phyloP scores from a whole-genome alignment of 2,888 invertebrate species.

The Prosapia bicincta region DNA sequence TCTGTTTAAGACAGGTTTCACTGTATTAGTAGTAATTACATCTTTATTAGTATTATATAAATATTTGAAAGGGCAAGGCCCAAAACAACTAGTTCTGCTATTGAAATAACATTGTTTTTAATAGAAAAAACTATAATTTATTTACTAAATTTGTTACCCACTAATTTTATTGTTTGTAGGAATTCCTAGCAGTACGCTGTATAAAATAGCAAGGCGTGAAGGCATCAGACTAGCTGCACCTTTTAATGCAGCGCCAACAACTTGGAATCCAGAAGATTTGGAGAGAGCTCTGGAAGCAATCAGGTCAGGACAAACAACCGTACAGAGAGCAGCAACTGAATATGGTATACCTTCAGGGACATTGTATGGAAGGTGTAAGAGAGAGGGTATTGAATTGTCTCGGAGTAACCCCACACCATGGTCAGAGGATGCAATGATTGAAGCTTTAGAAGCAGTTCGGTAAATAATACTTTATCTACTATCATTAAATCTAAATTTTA shows the following conservation, averaged over 20 bases:
- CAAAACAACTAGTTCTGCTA: no score
- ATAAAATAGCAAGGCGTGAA: constrained; percentile 87
- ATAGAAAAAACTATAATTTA: no score
- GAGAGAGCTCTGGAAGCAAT: constrained; percentile 79
- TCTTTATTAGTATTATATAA: no score
- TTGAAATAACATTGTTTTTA: no score
- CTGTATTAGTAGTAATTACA: no score
- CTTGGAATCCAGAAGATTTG: constrained; percentile 82
- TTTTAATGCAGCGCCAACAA: constrained; percentile 86
- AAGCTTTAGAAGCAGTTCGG: constrained; percentile 86
- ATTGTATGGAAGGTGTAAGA: constrained; percentile 81
- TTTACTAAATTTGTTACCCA: no score
- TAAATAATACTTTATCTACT: constrained; percentile 46
- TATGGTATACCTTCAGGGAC: constrained; percentile 89
- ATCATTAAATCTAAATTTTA: no score
- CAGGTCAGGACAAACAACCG: constrained; percentile 60
- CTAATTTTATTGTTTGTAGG: constrained; percentile 48
- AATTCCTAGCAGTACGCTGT: constrained; percentile 86
- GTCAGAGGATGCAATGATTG: constrained; percentile 92
- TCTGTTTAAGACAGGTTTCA: no score
- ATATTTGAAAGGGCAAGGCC: no score
- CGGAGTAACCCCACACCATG: constrained; percentile 89
- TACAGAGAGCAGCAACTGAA: constrained; percentile 81
- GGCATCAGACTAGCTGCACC: constrained; percentile 86
- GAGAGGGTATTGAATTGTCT: constrained; percentile 85